These are phyloP conservation scores for Theristicus caerulescens DNA, from an alignment of 2,113 vertebrate genomes.

Conservation along the genomic window DNA sequence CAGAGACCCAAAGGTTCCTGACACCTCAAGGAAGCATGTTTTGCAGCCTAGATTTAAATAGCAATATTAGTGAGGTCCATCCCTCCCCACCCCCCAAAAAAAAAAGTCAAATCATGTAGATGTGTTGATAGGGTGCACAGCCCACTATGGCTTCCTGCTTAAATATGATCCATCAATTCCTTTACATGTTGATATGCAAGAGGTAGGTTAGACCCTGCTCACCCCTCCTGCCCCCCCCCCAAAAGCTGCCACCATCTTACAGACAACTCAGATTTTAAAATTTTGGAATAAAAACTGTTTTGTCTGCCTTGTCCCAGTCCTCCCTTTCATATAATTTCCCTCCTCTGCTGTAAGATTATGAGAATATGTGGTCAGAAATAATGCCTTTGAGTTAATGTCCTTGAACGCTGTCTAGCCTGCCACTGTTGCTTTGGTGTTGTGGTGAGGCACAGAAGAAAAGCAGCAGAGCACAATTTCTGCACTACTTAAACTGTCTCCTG, in stretches of 20 bases:
- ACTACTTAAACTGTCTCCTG: background rate
- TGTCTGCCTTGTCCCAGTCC: background rate
- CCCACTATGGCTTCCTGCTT: background rate
- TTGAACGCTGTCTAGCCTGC: background rate
- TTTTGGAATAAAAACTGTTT: background rate
- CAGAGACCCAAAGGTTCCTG: background rate
- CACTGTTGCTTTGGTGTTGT: background rate
- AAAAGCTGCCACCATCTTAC: background rate
- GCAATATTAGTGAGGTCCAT: background rate
- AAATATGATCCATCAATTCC: background rate
- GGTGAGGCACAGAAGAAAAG: background rate
- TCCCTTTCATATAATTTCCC: background rate
- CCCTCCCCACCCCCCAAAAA: accelerated
- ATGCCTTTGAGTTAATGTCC: background rate
- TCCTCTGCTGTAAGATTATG: background rate
- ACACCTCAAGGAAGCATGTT: background rate
- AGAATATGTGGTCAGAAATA: background rate
- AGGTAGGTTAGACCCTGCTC: background rate
- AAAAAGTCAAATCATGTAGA: background rate
- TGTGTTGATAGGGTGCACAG: background rate
- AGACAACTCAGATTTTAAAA: background rate
- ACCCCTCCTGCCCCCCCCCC: accelerated
- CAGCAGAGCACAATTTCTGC: background rate
- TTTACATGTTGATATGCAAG: background rate
- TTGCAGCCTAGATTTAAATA: background rate